Evolutionary conservation across 1,140 invertebrate genomes (phyloP).

Genomic region (Hycleus phaleratus): DNA sequence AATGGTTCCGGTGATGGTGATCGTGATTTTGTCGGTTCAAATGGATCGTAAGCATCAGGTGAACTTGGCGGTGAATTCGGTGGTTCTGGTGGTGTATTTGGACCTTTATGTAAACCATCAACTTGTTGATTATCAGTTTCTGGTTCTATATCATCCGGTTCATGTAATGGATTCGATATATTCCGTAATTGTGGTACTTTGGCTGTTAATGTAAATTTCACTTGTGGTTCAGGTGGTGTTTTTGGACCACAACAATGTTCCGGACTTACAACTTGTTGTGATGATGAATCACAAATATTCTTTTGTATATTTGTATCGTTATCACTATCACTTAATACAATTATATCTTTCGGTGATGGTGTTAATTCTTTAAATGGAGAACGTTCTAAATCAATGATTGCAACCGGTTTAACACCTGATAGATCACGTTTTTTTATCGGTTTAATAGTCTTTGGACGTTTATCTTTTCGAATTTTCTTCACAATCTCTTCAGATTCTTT

Average conservation of each 20-base stretch:
- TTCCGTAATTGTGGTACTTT: slow-evolving; percentile 52
- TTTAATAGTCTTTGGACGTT: slow-evolving; percentile 28
- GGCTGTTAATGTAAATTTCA: slow-evolving; percentile 57
- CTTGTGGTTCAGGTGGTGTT: slow-evolving; percentile 64
- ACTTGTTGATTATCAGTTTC: slow-evolving; percentile 42
- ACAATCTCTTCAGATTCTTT: slow-evolving; percentile 40
- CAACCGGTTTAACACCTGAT: slow-evolving; percentile 61
- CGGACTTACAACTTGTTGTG: slow-evolving; percentile 33
- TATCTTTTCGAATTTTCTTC: slow-evolving; percentile 45
- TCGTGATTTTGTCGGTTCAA: slow-evolving; percentile 77
- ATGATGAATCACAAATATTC: slow-evolving; percentile 30
- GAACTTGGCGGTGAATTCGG: slow-evolving; percentile 55
- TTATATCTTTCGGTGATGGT: slow-evolving; percentile 69
- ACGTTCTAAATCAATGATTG: slow-evolving; percentile 73
- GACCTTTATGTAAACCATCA: slow-evolving; percentile 41
- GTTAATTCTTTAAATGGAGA: slow-evolving; percentile 75
- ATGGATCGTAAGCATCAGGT: slow-evolving; percentile 77
- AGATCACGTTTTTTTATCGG: slow-evolving; percentile 32
- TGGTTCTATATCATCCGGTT: slow-evolving; percentile 44
- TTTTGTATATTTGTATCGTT: slow-evolving; percentile 45
- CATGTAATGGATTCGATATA: slow-evolving; percentile 55
- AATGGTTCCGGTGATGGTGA: slow-evolving; percentile 46
- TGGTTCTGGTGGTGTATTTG: slow-evolving; percentile 57
- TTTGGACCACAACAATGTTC: slow-evolving; percentile 50
- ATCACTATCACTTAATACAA: slow-evolving; percentile 74